Evolutionary conservation across 2,888 invertebrate species (phyloP), one percentile per base, ranked within the genome.

Genomic region (Nebria brevicollis): DNA sequence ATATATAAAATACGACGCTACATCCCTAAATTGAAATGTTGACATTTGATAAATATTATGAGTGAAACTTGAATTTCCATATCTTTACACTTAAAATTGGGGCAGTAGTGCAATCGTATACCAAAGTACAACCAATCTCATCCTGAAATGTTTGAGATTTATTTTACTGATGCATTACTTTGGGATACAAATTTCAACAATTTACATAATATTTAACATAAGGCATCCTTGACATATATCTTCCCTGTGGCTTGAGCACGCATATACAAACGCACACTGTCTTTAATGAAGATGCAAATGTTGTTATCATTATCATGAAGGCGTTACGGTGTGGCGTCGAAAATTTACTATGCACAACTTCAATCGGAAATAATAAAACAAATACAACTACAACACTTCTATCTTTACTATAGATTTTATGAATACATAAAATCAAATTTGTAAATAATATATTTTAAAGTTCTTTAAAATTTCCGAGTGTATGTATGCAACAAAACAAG

Each of bases 271-370:
- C 54, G 13, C 54, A 54, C 54, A 54, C 54, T 54, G 54, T 54
- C 54, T 54, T 54, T 54, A 54, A 54, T 54, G 54, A 54, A 54
- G 54, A 54, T 54, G 54, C 54, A 54, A 54, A 54, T 54, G 54
- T 7, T 54, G 54, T 54, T 54, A 54, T 54, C 54, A 54, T 54
- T 54, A 54, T 54, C 54, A 54, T 8, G 54, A 54, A 54, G 54
- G 54, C 54, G 54, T 34, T 34, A 8, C 54, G 54, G 54, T 13
- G 34, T 34, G 5, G 34, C 54, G 54, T 54, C 54, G 4, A 54
- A 13, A 54, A 54, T 54, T 8, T 54, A 13, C 54, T 3, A 54
- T 13, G 54, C 54, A 13, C 54, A 1, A 13, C 54, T 54, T 54
- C 54, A 54, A 1, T 13, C 54, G 54, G 54, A 54, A 11, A 13